Base-by-base conservation (phyloP, 2,797 vertebrate genomes). In the Limosa lapponica region DNA sequence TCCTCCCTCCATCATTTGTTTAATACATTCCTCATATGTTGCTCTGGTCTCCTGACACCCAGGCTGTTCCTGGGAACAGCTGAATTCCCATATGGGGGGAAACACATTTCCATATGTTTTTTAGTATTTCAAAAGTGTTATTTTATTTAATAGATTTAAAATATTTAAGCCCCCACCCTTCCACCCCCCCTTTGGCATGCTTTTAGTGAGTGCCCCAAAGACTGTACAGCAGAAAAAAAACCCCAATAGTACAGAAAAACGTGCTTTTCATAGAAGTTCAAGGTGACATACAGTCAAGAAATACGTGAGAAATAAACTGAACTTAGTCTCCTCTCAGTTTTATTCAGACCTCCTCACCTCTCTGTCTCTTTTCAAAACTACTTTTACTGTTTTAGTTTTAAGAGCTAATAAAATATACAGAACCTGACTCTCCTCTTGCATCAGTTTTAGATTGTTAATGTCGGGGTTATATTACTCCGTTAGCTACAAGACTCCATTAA, bases 1-100 rank as follows among this genome's bases (percentile, higher is more conserved):
- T 95, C 70, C 72, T 80, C 73, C 61, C 59, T 94, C 92, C 54
- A 80, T 81, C 82, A 93, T 95, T 96, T 95, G 89, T 95, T 96
- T 97, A 95, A 97, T 96, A 91, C 90, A 93, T 97, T 97, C 96
- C 89, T 95, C 93, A 94, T 97, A 94, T 91, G 93, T 87, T 96
- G 24, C 77, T 93, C 93, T 87, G 82, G 96, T 96, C 89, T 93
- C 94, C 83, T 96, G 94, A 94, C 95, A 92, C 87, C 65, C 90
- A 90, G 88, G 57, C 96, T 89, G 95, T 95, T 94, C 90, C 90
- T 96, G 93, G 95, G 94, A 96, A 96, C 95, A 96, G 88, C 58
- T 95, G 96, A 95, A 96, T 94, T 96, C 94, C 91, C 93, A 96
- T 87, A 82, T 90, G 94, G 87, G 71, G 58, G 64, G 57, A 96